Conservation (phyloP, 2,113 vertebrate genomes). For the Scophthalmus maximus region DNA sequence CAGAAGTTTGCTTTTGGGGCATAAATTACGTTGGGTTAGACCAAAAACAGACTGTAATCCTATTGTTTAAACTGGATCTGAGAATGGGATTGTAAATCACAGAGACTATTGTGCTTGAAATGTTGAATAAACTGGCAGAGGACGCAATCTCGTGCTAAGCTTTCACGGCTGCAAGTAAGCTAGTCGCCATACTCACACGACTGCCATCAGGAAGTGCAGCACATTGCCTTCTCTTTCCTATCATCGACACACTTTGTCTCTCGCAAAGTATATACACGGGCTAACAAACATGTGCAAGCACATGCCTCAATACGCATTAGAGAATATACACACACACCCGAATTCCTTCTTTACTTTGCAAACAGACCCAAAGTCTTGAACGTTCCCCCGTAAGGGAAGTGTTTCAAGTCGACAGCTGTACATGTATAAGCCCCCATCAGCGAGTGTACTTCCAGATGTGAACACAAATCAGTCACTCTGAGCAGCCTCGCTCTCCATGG, state of each 20-base stretch:
- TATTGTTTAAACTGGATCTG: conserved; percentile 49
- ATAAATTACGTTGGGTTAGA: conserved; percentile 31
- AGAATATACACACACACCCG: conserved; percentile 9
- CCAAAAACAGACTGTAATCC: conserved; percentile 46
- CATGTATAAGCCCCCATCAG: conserved; percentile 48
- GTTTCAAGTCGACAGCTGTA: conserved; percentile 53
- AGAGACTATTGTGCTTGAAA: conserved; percentile 24
- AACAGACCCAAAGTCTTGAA: conserved; percentile 2
- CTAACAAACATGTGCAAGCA: conserved; percentile 23
- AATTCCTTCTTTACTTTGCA: conserved; percentile 32
- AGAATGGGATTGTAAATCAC: conserved; percentile 36
- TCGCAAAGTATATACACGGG: conserved; percentile 4
- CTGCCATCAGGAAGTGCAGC: conserved; percentile 21
- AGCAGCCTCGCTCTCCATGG: conserved; percentile 9
- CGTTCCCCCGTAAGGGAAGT: conserved; percentile 20
- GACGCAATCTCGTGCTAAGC: conserved; percentile 15
- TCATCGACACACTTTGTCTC: conserved; percentile 14
- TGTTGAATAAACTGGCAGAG: conserved; percentile 31
- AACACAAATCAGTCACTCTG: conserved; percentile 46
- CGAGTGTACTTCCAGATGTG: conserved; percentile 73
- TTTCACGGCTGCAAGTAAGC: conserved; percentile 6
- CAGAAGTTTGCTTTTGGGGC: conserved; percentile 37
- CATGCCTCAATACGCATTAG: conserved; percentile 16
- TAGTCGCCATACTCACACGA: conserved; percentile 24
- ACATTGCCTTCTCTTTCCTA: conserved; percentile 15